Evolutionary conservation across 2,113 vertebrate genomes (phyloP).

Genomic region (Pan paniscus): DNA sequence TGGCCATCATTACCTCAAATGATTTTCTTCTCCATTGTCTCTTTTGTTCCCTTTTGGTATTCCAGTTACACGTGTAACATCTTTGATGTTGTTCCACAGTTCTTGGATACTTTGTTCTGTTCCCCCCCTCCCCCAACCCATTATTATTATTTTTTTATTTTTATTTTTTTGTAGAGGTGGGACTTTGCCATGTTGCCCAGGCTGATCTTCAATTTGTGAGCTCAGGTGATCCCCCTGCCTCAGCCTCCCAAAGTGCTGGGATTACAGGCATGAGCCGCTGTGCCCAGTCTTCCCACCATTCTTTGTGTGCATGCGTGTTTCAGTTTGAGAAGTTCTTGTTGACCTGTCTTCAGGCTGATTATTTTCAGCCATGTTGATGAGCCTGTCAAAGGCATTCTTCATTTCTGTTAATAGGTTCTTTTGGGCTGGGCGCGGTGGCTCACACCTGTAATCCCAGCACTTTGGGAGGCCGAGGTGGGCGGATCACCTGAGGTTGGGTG

Average conservation of each 20-base stretch:
- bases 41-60: not conserved
- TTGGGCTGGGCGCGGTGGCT: not conserved
- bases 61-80: not conserved
- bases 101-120: not conserved
- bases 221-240: too few relatives aligned
- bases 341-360: not conserved
- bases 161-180: too few relatives aligned
- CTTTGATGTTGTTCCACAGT: not conserved
- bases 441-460: too few relatives aligned
- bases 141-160: too few relatives aligned
- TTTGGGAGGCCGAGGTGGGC: too few relatives aligned
- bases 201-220: too few relatives aligned
- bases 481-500: too few relatives aligned
- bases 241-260: too few relatives aligned
- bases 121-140: rapidly evolving
- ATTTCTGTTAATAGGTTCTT: not conserved
- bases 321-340: not conserved
- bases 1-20: not conserved
- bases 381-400: not conserved
- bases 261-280: too few relatives aligned
- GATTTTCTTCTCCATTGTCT: not conserved
- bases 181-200: too few relatives aligned
- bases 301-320: not conserved
- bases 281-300: not conserved
- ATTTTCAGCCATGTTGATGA: not conserved